phyloP scores from a whole-genome alignment of 1,140 invertebrate genomes.

The Pseudomyrmex cubaensis region DNA sequence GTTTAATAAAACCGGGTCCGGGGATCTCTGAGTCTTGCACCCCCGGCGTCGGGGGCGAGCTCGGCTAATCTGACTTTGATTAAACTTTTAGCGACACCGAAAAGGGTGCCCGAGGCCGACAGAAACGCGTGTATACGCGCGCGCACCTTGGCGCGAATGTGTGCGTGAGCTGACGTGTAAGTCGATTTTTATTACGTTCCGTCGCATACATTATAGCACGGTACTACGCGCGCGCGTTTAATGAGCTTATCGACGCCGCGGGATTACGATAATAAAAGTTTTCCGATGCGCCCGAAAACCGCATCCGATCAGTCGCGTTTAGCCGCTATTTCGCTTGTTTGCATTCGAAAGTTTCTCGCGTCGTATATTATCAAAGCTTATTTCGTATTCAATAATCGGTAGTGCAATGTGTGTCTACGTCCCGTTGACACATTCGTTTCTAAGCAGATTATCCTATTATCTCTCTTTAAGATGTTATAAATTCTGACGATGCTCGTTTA shows the following conservation, averaged over 20 bases:
- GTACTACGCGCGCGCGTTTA: conserved; percentile 60
- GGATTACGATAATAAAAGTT: conserved; percentile 71
- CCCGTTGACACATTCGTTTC: background rate
- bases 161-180: conserved; percentile 77
- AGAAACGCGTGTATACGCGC: conserved; percentile 63
- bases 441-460: too few relatives aligned
- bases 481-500: too few relatives aligned
- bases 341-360: background rate
- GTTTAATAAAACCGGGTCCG: conserved; percentile 80
- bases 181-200: conserved; percentile 84
- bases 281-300: conserved; percentile 34
- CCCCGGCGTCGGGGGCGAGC: conserved; percentile 68
- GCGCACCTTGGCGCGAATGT: conserved; percentile 36
- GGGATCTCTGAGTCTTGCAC: conserved; percentile 66
- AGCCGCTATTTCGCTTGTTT: background rate
- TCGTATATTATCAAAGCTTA: background rate
- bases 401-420: background rate
- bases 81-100: conserved; percentile 85
- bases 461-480: too few relatives aligned
- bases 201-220: conserved; percentile 77
- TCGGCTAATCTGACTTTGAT: conserved; percentile 85
- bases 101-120: conserved; percentile 77
- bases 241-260: conserved; percentile 72
- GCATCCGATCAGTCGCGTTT: conserved; percentile 17
- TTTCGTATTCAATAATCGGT: conserved; percentile 1